phyloP scores from a whole-genome alignment of 64 coral and sea anemone species.

The Dendrophyllia cribrosa region DNA sequence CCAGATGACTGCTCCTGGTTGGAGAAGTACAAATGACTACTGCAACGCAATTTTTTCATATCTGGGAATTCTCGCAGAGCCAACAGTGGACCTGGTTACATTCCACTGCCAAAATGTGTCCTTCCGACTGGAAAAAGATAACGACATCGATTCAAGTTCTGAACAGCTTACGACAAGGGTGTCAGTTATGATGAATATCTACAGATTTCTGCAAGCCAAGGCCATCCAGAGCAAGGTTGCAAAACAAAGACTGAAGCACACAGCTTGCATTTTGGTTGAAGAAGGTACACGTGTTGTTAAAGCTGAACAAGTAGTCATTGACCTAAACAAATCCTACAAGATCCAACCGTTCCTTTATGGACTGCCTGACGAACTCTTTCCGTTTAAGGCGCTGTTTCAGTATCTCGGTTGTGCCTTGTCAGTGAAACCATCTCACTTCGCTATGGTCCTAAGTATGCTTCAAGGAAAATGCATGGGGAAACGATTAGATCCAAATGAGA shows the following conservation, averaged over 20 bases:
- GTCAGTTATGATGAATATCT: conserved; percentile 48
- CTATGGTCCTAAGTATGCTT: conserved; percentile 46
- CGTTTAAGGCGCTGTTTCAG: conserved; percentile 15
- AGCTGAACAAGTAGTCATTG: conserved; percentile 44
- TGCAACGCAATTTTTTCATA: not conserved
- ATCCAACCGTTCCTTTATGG: conserved; percentile 62
- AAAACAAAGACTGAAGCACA: not conserved
- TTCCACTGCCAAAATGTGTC: conserved; percentile 41
- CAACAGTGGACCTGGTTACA: conserved; percentile 12
- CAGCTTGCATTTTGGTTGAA: conserved; percentile 36
- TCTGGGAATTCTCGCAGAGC: not conserved
- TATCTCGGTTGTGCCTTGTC: conserved; percentile 14
- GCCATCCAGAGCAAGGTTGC: not conserved
- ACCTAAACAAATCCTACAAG: conserved; percentile 2
- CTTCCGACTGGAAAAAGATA: conserved; percentile 7
- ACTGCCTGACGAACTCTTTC: conserved; percentile 8
- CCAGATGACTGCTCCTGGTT: not conserved
- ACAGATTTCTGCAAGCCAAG: conserved; percentile 17
- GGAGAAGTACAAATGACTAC: not conserved
- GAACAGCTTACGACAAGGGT: not conserved
- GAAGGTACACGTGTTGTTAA: conserved; percentile 15
- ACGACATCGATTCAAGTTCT: not conserved
- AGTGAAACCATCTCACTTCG: conserved; percentile 34
- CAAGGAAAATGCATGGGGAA: not conserved
- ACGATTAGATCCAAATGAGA: conserved; percentile 36